Evolutionary conservation across 2,797 vertebrate genomes (phyloP), one percentile per base, ranked within the genome.

Genomic region (Apodemus agrarius): DNA sequence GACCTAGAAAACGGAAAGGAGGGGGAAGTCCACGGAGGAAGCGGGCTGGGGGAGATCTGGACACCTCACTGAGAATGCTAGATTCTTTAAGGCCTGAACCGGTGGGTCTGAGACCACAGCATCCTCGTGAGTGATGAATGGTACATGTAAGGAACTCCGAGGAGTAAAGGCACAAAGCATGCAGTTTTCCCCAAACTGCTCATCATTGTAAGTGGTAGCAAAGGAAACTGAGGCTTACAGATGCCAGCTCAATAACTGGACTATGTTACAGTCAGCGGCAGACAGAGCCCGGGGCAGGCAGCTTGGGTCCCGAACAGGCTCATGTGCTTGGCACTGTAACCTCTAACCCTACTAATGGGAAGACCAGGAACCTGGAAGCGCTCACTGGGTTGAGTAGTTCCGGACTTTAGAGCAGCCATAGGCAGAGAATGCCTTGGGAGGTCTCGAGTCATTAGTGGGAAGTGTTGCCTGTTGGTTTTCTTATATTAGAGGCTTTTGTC

Each of bases 201-300:
- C 49, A 52, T 52, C 49, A 52, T 52, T 9, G 10, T 11, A 52
- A 52, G 49, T 52, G 49, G 49, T 21, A 67, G 34, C 34, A 52
- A 13, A 89, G 72, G 81, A 94, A 86, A 79, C 61, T 19, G 22
- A 89, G 79, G 43, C 65, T 72, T 72, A 82, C 79, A 67, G 59
- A 65, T 82, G 16, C 19, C 89, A 87, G 91, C 2, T 82, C 72
- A 74, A 57, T 81, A 57, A 80, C 34, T 94, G 85, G 31, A 6
- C 31, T 75, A 74, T 49, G 29, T 72, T 49, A 52, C 13, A 89
- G 61, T 4, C 65, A 29, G 11, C 86, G 84, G 91, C 6, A n/a
- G 79, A 89, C 16, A 22, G 37, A 86, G 61, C 3, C 2, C 7
- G 78, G 67, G 90, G 19, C 4, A 40, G 80, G 19, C 21, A 26